A percentile compares a stretch with the other conserved stretches of the same genome.
Conservation (phyloP, 1,140 invertebrate species). For the Prorops nasuta region DNA sequence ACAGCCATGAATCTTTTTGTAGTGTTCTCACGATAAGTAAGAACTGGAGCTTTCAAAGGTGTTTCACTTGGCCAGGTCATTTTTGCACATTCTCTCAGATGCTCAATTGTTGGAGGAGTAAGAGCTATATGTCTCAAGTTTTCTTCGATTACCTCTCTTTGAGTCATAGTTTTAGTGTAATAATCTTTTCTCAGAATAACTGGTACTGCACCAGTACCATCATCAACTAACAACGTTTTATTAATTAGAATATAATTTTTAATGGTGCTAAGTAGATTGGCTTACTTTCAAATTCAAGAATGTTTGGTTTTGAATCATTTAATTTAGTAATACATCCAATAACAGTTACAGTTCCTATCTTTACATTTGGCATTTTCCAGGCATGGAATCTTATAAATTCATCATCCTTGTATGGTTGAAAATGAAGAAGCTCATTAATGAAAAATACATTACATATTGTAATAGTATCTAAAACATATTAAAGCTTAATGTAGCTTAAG, state of each 20-base stretch:
- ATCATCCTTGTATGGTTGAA: constrained; percentile 2
- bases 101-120: too few species aligned
- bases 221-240: background rate
- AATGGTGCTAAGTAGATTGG: too few species aligned
- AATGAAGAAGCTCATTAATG: constrained; percentile 9
- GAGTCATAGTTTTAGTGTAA: background rate
- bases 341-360: constrained; percentile 6
- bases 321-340: background rate
- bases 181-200: background rate
- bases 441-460: too few species aligned
- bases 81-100: too few species aligned
- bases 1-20: too few species aligned
- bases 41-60: background rate
- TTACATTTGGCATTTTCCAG: constrained; percentile 9
- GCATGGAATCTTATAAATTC: constrained; percentile 3
- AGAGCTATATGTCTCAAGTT: background rate
- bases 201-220: background rate
- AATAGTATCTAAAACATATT: too few species aligned
- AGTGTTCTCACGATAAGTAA: background rate
- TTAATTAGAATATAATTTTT: background rate
- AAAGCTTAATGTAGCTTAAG: too few species aligned
- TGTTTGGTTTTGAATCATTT: background rate
- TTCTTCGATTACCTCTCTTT: constrained; percentile 3
- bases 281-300: background rate
- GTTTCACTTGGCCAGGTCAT: background rate